Evolutionary conservation across 2,888 invertebrate genomes (phyloP), one percentile per base, ranked within the genome.

Genomic region (Chloroclystis v-ata): DNA sequence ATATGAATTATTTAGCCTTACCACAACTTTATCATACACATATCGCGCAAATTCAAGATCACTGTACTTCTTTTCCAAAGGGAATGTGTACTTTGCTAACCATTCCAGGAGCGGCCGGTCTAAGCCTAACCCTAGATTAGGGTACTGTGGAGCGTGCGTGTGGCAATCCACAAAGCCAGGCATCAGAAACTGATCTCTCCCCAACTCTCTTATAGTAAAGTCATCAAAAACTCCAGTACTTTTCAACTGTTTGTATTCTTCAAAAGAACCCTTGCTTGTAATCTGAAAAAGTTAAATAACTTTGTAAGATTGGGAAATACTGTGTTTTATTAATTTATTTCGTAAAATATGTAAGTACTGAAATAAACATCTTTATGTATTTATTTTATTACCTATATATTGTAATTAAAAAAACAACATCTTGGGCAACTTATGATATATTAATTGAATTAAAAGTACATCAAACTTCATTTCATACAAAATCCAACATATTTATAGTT

Each of bases 151-250:
- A 0, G 96, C 96, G 83, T 97, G 97, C 7, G 95, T 94, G 71
- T 97, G 97, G 13, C 95, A 93, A 76, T 97, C 97, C 1, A 97
- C 89, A 49, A 97, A 91, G 0, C 97, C 97, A 0, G 97, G 97
- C 72, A 96, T 92, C 9, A 97, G 72, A 67, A 97, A 93, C 76
- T 95, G 92, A 38, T 79, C 75, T 3, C 62, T 45, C 6, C 41
- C 52, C 28, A 87, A 50, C 4, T 64, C 52, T 8, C 71, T 63
- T 12, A 78, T 52, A 48, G 61, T 63, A 54, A 48, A 72, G 29
- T 59, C 67, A 39, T 41, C 60, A 44, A 69, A 75, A 28, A 33
- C 61, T 11, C 61, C 68, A 26, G 57, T 28, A 4, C 54, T 52
- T 33, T 65, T 46, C 14, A 67, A 51, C n/a, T 48, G 43, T 28